phyloP scores from a whole-genome alignment of 2,113 vertebrate genomes.

The Carassius auratus region DNA sequence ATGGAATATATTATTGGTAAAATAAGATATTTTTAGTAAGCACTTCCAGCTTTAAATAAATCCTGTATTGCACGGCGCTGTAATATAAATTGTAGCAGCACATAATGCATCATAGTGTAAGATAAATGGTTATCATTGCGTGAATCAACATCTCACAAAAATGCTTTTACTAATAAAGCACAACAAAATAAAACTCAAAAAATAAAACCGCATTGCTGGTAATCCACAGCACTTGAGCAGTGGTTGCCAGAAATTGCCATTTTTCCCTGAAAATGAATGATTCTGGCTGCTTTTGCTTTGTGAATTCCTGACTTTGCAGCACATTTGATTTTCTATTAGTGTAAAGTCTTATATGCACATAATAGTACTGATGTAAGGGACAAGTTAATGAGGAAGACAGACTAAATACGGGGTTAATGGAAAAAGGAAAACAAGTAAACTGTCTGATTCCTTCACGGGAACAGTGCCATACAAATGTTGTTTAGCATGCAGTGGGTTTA shows the following conservation, averaged over 20 bases:
- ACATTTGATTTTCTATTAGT: not conserved
- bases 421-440: conserved; percentile 4
- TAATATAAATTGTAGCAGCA: not conserved
- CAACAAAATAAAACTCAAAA: too few species aligned
- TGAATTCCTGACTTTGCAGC: not conserved
- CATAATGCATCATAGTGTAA: not conserved
- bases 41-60: not conserved
- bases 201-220: too few species aligned
- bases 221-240: too few species aligned
- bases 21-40: not conserved
- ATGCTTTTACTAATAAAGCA: too few species aligned
- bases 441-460: not conserved
- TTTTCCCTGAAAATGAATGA: not conserved
- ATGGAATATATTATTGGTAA: not conserved
- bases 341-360: not conserved
- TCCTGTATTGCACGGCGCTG: not conserved
- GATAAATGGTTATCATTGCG: not conserved
- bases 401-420: not conserved
- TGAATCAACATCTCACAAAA: not conserved
- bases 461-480: not conserved
- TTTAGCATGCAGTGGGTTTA: conserved; percentile 55
- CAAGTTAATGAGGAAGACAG: not conserved
- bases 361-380: not conserved
- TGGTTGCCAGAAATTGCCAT: not conserved
- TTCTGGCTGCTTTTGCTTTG: not conserved